phyloP scores from a whole-genome alignment of 2,888 invertebrate genomes.

The Dermolepida albohirtum region DNA sequence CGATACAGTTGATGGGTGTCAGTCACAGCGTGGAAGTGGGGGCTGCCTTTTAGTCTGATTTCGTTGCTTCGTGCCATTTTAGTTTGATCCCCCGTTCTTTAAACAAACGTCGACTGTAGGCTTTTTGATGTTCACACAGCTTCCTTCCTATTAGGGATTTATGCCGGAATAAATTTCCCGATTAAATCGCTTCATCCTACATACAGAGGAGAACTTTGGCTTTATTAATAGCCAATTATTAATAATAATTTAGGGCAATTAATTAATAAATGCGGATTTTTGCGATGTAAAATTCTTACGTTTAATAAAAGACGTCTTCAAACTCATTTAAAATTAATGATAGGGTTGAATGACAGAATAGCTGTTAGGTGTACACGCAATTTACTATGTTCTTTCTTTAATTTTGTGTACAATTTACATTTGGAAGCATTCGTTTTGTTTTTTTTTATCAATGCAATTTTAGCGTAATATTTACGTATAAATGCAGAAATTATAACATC shows the following conservation, averaged over 20 bases:
- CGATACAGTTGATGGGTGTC: constrained; percentile 59
- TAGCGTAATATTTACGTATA: too few species aligned
- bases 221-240: constrained; percentile 23
- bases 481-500: too few species aligned
- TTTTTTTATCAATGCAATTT: too few species aligned
- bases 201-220: neutral
- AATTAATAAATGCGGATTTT: too few species aligned
- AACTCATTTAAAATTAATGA: too few species aligned
- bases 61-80: constrained; percentile 50
- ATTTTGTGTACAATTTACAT: too few species aligned
- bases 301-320: too few species aligned
- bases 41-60: constrained; percentile 50
- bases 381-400: too few species aligned
- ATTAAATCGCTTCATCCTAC: constrained; percentile 13
- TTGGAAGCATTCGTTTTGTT: too few species aligned
- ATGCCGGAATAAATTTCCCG: constrained; percentile 12
- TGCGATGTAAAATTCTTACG: too few species aligned
- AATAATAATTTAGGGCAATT: neutral
- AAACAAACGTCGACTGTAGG: constrained; percentile 53
- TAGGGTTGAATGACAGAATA: too few species aligned
- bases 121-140: constrained; percentile 58
- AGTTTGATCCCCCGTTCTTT: constrained; percentile 50
- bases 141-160: constrained; percentile 31
- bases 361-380: too few species aligned
- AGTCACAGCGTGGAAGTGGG: constrained; percentile 53